Base-by-base conservation (phyloP, 2,888 invertebrate genomes). In the Lepeophtheirus nordmannii region DNA sequence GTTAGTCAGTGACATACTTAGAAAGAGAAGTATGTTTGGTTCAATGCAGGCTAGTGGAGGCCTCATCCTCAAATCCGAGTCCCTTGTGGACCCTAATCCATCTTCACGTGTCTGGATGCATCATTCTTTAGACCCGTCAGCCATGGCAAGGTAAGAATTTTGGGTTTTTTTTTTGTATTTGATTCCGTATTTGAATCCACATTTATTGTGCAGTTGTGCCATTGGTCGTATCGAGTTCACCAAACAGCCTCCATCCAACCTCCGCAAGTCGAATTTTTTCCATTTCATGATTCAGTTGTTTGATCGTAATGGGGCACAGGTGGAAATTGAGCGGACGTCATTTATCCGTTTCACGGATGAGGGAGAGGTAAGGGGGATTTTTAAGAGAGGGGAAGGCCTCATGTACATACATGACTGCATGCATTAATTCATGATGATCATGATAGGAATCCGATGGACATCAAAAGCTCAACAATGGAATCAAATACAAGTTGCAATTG, bases 231-330 rank as follows among this genome's bases (percentile, higher is more conserved):
- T 97, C 64, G 96, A 98, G 79, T 99, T 98, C 77, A 97, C 98
- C 79, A 97, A 98, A 78, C 97, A 98, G 75, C 98, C 98, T 60
- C 98, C 98, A 69, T 92, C 91, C 76, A 98, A 98, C 81, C 83
- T 99, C 74, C 83, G 98, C 75, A 98, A 98, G 81, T 94, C 94
- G 78, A 98, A 98, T 80, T 98, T 98, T 83, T 98, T 98, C 80
- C 97, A 98, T 79, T 99, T 98, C 78, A 97, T 98, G 73, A 89
- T 99, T 74, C 97, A 97, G 66, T 82, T 99, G 69, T 98, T 96
- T 79, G 98, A 98, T 80, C 85, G 94, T 67, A 87, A 91, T 66
- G 94, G 94, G 12, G 96, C 97, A 74, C 97, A 97, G 9, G 89
- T 98, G 68, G 98, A 99, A 80, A 92, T 99, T 72, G 98, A 98